Conservation (phyloP, 2,113 vertebrate genomes). For the Beaufortia kweichowensis region DNA sequence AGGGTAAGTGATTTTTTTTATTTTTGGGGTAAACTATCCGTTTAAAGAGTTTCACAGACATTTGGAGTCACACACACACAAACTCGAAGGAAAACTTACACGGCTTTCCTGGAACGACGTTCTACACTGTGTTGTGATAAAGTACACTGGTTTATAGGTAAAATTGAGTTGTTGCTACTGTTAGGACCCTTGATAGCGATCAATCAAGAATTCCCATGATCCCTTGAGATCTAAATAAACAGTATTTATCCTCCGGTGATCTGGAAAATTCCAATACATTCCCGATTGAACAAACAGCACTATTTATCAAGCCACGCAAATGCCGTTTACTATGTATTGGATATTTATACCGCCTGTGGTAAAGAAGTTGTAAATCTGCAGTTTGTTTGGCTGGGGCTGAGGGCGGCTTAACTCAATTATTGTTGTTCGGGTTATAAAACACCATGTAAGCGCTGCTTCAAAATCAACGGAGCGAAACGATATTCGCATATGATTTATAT, state of each 20-base stretch:
- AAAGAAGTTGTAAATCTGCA: slow-evolving; percentile 30
- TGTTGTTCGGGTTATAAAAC: slow-evolving; percentile 33
- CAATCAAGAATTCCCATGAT: not conserved
- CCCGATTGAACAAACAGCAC: not conserved
- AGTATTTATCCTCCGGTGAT: not conserved
- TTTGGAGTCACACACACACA: not conserved
- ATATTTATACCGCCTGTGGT: not conserved
- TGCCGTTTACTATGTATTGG: not conserved
- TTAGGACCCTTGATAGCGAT: not conserved
- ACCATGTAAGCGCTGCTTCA: slow-evolving; percentile 10
- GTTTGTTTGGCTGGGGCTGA: slow-evolving; percentile 22
- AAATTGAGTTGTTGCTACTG: not conserved
- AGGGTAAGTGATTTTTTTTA: no score
- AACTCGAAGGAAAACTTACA: not conserved
- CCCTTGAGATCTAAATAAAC: slow-evolving; percentile 17
- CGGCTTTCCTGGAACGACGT: not conserved
- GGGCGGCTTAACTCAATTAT: slow-evolving; percentile 26
- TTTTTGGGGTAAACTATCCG: no score
- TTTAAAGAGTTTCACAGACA: slow-evolving; percentile 28
- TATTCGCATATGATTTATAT: slow-evolving; percentile 9
- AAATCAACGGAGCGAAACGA: not conserved
- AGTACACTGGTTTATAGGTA: not conserved
- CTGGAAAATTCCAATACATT: not conserved
- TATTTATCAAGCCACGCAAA: not conserved
- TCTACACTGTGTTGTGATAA: not conserved